phyloP scores from a whole-genome alignment of 2,797 vertebrate genomes.

The Anableps anableps region DNA sequence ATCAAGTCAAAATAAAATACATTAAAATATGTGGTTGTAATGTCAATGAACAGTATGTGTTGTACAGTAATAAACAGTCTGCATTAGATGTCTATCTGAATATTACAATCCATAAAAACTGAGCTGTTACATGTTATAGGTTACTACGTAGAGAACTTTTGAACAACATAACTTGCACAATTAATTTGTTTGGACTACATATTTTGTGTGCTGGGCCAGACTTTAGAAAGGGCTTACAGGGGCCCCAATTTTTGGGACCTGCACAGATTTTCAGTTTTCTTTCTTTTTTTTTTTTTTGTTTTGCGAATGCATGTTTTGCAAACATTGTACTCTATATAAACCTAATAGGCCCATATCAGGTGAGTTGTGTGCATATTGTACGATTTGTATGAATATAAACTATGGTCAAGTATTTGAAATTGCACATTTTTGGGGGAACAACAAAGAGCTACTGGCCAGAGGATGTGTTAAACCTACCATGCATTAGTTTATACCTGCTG shows the following conservation, averaged over 20 bases:
- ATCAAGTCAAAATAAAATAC: background rate
- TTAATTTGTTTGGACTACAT: no score
- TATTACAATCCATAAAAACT: no score
- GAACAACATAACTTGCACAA: no score
- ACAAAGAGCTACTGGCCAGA: background rate
- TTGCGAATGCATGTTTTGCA: background rate
- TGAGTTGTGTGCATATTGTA: background rate
- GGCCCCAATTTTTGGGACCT: background rate
- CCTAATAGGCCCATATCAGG: background rate
- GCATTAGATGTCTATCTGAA: no score
- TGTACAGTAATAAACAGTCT: no score
- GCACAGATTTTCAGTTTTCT: background rate
- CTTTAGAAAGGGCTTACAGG: background rate
- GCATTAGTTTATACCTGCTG: background rate
- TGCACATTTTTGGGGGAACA: background rate
- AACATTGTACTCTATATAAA: background rate
- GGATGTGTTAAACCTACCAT: background rate
- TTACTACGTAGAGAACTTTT: no score
- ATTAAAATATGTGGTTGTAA: background rate
- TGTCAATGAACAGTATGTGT: no score
- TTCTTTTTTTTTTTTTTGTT: background rate
- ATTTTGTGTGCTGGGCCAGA: no score
- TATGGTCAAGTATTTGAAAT: background rate
- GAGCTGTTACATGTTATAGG: no score
- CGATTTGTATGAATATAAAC: background rate